Base-by-base conservation (phyloP, 2,113 vertebrate species). In the Pimephales promelas region DNA sequence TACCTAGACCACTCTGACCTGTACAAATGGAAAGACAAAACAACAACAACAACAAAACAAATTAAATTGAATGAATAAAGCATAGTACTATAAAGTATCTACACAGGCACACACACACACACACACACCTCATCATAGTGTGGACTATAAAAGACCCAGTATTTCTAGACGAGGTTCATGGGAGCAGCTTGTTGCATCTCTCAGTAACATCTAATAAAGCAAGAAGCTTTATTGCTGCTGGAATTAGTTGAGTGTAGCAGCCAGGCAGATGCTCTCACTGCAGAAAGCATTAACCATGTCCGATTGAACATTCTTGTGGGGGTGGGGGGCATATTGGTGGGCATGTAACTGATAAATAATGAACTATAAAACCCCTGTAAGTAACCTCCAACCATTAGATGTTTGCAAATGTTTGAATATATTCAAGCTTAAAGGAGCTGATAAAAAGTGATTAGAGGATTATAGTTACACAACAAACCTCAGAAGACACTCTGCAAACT, bases 1-100 rank as follows among this genome's bases (percentile, higher is more conserved):
- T 99, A n/a, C 98, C 98, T 84, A 99, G 91, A 83, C 98, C 97
- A 0, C 97, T 99, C 94, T 99, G 98, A 88, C 98, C 98, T 99
- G 84, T n/a, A 34, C 34, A 71, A 52, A 74, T 24, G 24, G 5
- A 47, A 72, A 49, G 47, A 49, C 14, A 49, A 49, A 16, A 49
- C n/a, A n/a, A n/a, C n/a, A n/a, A n/a, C n/a, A n/a, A n/a, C n/a
- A 16, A 49, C 28, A 7, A 26, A 62, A 59, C 7, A 28, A 31
- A 4, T 59, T 26, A 5, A 61, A 62, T 31, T 31, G 8, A 14
- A 47, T 14, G 13, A 47, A 47, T 47, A 47, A 47, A 47, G 47
- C 47, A 14, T 47, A 47, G 47, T 47, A 47, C 47, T 47, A 47
- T 14, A 64, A 31, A 18, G 61, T 20, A 3, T 10, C 2, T 10